phyloP scores from a whole-genome alignment of 2,113 vertebrate genomes.

The Bucco capensis region DNA sequence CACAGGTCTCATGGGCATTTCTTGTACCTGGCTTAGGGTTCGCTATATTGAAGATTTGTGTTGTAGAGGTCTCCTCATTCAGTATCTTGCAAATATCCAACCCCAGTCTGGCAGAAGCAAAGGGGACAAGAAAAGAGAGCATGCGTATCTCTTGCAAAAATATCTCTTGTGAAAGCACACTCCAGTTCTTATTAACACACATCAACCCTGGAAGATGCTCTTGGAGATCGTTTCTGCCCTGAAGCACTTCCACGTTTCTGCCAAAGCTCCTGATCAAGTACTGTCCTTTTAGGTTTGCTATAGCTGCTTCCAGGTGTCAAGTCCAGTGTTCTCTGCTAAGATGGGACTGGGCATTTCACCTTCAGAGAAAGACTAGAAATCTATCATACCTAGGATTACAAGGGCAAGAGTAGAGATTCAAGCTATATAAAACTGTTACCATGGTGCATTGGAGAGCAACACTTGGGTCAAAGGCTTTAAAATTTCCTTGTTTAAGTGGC shows the following conservation, averaged over 20 bases:
- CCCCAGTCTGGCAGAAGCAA: not conserved
- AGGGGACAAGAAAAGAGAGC: not conserved
- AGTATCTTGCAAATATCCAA: too few relatives aligned
- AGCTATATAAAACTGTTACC: not conserved
- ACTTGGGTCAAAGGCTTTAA: not conserved
- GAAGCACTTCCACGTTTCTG: not conserved
- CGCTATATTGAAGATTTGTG: accelerated
- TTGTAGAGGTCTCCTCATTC: not conserved
- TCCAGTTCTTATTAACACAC: not conserved
- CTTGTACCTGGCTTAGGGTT: not conserved
- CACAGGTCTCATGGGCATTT: not conserved
- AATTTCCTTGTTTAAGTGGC: not conserved
- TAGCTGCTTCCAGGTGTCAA: not conserved
- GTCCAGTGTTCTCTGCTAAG: not conserved
- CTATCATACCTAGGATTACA: not conserved
- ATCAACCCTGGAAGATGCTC: not conserved
- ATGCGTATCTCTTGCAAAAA: not conserved
- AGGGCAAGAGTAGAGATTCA: not conserved
- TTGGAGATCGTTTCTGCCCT: not conserved
- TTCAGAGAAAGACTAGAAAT: not conserved
- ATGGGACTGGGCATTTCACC: not conserved
- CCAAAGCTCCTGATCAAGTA: not conserved
- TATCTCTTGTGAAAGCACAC: not conserved
- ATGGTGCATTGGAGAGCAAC: not conserved
- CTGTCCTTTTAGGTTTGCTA: not conserved